Evolutionary conservation across 2,888 invertebrate species (phyloP), one percentile per base, ranked within the genome.

Genomic region (Lasioglossum marginatum): DNA sequence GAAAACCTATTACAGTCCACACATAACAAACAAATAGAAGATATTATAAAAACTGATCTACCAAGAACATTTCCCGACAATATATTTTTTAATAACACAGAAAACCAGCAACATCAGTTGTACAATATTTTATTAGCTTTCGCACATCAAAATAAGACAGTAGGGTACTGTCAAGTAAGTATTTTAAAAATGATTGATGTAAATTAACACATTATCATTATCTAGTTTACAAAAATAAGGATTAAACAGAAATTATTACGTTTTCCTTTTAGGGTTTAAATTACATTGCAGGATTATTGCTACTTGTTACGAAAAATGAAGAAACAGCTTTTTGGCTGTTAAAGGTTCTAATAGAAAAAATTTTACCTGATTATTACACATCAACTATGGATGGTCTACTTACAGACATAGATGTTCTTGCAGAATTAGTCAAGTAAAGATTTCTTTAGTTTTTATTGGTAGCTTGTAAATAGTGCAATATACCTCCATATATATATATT

Each of bases 31-130:
- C 97, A 96, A 91, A 96, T 98, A 43, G 97, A 97, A 79, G 98
- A 99, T 93, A 96, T 97, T 83, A 98, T 99, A 80, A 97, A 97
- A 95, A 98, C 98, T 87, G 99, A 99, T 96, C 96, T 99, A 92
- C 98, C 98, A 87, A 96, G 99, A 88, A 99, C 99, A 86, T 99
- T 99, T 96, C 99, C 99, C 79, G 99, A 99, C 94, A 99, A 99
- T 95, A 98, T 99, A 91, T 98, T 97, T 95, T 99, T 99, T 94
- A 97, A 97, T 86, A 97, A 97, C 88, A 96, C 97, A 80, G 97
- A 97, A 79, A 96, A 97, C 87, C 96, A 97, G 89, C 97, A 97
- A 89, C 96, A 97, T 86, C 97, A 98, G 92, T 96, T 99, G 75
- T 98, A 97, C 92, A 98, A 98, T 95, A 97, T 99, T 92, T 96